Base-by-base conservation (phyloP, 2,888 invertebrate genomes). In the Camponotus fellah region DNA sequence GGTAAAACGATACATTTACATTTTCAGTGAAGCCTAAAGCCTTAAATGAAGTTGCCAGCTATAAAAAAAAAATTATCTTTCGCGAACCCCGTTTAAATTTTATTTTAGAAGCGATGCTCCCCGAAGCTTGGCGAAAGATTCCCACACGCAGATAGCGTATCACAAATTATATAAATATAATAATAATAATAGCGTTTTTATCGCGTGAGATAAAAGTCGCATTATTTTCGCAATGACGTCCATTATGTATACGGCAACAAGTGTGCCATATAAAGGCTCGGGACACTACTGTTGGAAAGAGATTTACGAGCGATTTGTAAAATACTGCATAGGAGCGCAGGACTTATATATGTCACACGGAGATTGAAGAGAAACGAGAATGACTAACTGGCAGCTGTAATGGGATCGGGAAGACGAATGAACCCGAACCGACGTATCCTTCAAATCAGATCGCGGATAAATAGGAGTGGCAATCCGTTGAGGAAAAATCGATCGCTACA, bases 241-340 rank as follows among this genome's bases (percentile, higher is more conserved):
- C 12, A 58, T 21, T 34, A 32, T 46, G 56, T 40, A 21, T 32
- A 58, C 21, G 77, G 77, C 77, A 79, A 79, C 79, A 79, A 79
- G 72, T 71, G 71, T 56, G 69, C n/a, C 32, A 34, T 26, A n/a
- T 53, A 66, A 76, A 66, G 76, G 5, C 40, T 68, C 40, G 46
- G 10, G 34, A 10, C 40, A 32, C 34, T 53, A 53, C 56, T 40
- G 56, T n/a, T 43, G 43, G 32, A 75, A 32, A 72, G 49, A 74
- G 81, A 75, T 81, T 81, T 81, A 74, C 72, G 79, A 79, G 69
- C 46, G 79, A 79, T 79, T 71, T 79, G 69, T 69, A 69, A 60
- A 79, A 79, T 46, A 21, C 71, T 69, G 69, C 43, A 53, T n/a
- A 77, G 32, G 17, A 66, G 53, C 40, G 32, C 40, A 17, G 62